A percentile compares a stretch with the other conserved stretches of the same genome.
These are phyloP conservation scores for Sphaerodactylus townsendi DNA, from an alignment of 2,113 vertebrate genomes.

Conservation along the genomic window DNA sequence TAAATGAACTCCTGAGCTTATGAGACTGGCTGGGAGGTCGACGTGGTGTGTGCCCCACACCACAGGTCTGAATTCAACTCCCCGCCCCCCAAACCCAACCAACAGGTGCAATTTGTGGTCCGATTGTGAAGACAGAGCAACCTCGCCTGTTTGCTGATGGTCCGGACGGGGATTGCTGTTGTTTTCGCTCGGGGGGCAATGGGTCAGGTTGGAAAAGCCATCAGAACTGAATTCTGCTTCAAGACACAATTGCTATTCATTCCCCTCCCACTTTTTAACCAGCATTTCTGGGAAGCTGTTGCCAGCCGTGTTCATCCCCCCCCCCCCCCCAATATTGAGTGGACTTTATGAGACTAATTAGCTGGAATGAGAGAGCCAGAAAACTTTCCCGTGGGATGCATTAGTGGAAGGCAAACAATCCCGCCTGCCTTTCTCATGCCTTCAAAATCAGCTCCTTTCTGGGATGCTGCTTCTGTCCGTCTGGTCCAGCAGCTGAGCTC, in stretches of 20 bases:
- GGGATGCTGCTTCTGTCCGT: background rate
- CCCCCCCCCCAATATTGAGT: background rate
- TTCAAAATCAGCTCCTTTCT: background rate
- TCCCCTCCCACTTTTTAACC: too few species aligned
- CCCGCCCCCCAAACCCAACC: too few species aligned
- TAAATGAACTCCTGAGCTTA: too few species aligned
- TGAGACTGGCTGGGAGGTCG: too few species aligned
- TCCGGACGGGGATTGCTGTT: too few species aligned
- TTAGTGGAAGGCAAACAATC: background rate
- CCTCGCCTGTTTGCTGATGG: background rate
- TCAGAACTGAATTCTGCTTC: background rate
- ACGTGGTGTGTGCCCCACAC: background rate
- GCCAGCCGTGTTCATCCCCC: too few species aligned
- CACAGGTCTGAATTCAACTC: background rate
- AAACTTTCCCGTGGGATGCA: background rate
- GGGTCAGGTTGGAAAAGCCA: background rate
- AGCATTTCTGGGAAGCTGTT: background rate
- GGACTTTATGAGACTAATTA: background rate
- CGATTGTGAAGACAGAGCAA: background rate
- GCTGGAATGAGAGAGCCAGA: background rate
- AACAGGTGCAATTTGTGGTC: too few species aligned
- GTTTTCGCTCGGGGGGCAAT: background rate
- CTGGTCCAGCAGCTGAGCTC: background rate
- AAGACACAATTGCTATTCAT: too few species aligned
- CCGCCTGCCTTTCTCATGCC: too few species aligned